Percentiles rank a stretch among this genome's conserved stretches.
Evolutionary conservation across 2,113 vertebrate genomes (phyloP).

Genomic region (Orthonyx spaldingii): DNA sequence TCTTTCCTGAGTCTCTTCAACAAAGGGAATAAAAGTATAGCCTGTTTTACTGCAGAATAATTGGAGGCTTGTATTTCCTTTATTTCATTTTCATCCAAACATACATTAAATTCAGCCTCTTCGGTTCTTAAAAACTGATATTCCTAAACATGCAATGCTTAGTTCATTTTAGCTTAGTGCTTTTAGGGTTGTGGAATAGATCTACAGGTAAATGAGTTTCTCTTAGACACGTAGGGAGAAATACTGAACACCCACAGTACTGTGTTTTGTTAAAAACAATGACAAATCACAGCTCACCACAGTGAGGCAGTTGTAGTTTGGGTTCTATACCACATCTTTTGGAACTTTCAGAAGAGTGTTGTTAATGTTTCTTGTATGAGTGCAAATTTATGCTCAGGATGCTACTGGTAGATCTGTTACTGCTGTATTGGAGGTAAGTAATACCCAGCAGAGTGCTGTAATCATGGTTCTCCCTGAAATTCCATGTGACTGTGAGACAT

Average conservation of each 20-base stretch:
- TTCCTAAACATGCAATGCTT: neutral
- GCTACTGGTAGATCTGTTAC: neutral
- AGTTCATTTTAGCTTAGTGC: neutral
- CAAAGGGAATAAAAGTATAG: neutral
- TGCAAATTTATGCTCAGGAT: neutral
- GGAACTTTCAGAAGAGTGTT: neutral
- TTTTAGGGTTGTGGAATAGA: neutral
- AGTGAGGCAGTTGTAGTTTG: neutral
- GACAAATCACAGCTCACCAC: neutral
- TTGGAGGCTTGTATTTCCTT: neutral
- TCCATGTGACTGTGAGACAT: neutral
- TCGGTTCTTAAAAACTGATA: neutral
- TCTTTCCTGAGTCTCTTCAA: neutral
- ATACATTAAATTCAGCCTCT: neutral
- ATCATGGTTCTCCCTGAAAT: neutral
- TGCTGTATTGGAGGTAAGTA: neutral
- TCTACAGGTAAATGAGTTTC: neutral
- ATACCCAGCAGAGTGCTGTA: neutral
- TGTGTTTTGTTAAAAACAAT: neutral
- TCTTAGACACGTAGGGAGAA: neutral
- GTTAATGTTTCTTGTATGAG: neutral
- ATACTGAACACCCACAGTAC: neutral
- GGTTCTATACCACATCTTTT: neutral
- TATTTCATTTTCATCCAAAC: neutral
- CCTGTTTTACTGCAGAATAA: neutral